A percentile compares a stretch with the other conserved stretches of the same genome.
These are phyloP conservation scores for Turdus rufiventris DNA, from an alignment of 2,113 vertebrate genomes.

Conservation along the genomic window DNA sequence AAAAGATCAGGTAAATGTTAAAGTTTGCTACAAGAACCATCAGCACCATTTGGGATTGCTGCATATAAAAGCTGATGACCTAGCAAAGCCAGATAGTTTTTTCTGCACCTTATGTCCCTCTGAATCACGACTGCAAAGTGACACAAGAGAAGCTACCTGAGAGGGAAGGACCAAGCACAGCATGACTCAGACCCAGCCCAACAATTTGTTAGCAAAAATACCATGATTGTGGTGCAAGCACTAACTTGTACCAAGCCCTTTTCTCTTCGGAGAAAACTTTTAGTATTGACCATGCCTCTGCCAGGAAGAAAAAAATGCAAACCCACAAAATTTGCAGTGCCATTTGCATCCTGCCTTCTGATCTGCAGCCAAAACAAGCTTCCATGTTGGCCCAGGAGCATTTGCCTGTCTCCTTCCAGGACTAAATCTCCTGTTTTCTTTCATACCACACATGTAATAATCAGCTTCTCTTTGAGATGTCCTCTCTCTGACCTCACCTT, in stretches of 20 bases:
- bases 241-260: not conserved
- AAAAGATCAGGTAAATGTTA: not conserved
- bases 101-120: not conserved
- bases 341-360: not conserved
- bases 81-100: not conserved
- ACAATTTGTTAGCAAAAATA: not conserved
- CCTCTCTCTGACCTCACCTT: not conserved
- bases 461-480: fast-evolving
- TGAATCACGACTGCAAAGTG: not conserved
- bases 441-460: not conserved
- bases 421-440: not conserved
- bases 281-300: not conserved
- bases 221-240: not conserved
- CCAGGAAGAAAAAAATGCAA: not conserved
- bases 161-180: not conserved
- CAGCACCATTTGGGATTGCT: not conserved
- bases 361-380: not conserved
- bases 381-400: not conserved
- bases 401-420: not conserved
- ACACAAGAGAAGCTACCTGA: not conserved
- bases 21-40: not conserved
- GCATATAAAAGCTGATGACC: not conserved
- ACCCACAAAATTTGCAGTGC: not conserved
- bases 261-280: not conserved
- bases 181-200: not conserved